Evolutionary conservation across 2,113 vertebrate genomes (phyloP).

Genomic region (Litocranius walleri): DNA sequence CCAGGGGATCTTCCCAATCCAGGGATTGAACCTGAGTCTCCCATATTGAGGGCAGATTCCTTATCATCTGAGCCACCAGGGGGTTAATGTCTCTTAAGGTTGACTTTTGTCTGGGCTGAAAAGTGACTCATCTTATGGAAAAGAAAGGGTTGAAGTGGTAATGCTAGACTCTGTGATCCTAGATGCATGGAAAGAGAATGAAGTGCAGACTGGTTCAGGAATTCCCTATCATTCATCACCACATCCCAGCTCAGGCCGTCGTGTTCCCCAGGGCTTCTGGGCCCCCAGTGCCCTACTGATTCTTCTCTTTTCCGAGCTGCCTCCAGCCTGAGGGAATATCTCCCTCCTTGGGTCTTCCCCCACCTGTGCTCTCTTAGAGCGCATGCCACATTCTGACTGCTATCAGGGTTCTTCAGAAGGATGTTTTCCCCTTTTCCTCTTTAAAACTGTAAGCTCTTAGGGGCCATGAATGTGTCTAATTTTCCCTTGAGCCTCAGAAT

Average conservation of each 20-base stretch:
- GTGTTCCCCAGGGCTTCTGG: no score
- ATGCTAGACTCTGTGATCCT: not conserved
- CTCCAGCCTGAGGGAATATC: not conserved
- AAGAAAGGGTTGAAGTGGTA: not conserved
- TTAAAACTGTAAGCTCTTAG: not conserved
- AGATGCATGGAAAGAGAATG: not conserved
- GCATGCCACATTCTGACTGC: not conserved
- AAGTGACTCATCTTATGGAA: not conserved
- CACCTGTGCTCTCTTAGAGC: not conserved
- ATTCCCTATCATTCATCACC: accelerated
- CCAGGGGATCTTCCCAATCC: not conserved
- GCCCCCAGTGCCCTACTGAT: not conserved
- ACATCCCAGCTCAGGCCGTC: not conserved
- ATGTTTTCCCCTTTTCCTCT: not conserved
- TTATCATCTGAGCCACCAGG: not conserved
- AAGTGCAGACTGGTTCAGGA: not conserved
- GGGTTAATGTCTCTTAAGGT: not conserved
- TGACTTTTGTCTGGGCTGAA: not conserved
- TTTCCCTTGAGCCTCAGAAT: conserved; percentile 22
- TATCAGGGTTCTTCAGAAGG: not conserved
- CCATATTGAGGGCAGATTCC: not conserved
- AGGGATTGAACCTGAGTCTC: not conserved
- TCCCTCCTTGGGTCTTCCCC: not conserved
- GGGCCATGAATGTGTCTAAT: not conserved
- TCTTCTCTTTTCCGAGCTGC: not conserved